Conservation (phyloP, 2,113 vertebrate genomes). For the Tragelaphus scriptus region DNA sequence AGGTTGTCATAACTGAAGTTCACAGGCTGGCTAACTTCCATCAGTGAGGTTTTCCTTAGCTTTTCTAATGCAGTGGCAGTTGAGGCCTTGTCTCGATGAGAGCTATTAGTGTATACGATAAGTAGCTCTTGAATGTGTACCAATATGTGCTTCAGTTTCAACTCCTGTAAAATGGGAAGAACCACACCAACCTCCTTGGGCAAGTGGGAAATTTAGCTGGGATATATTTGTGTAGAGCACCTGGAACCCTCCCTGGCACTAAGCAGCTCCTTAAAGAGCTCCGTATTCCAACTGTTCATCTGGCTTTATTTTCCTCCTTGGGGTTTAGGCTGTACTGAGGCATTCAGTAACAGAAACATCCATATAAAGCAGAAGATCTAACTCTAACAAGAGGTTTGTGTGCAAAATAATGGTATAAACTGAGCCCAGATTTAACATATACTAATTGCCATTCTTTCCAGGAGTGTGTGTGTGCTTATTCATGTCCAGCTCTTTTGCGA, state of each 20-base stretch:
- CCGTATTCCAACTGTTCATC: not conserved
- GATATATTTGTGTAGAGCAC: not conserved
- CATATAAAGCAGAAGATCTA: not conserved
- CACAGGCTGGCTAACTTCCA: not conserved
- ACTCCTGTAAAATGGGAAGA: not conserved
- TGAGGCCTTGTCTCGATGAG: not conserved
- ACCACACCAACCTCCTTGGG: not conserved
- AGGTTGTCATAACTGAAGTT: not conserved
- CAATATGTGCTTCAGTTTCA: not conserved
- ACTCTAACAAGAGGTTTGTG: not conserved
- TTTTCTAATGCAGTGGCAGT: not conserved
- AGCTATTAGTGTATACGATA: not conserved
- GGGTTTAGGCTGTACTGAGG: not conserved
- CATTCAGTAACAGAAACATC: not conserved
- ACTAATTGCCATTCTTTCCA: conserved; percentile 3
- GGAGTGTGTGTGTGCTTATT: not conserved
- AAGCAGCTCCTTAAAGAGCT: not conserved
- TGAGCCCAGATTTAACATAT: not conserved
- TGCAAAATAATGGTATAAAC: conserved; percentile 9
- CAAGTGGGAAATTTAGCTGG: not conserved
- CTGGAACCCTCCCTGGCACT: not conserved
- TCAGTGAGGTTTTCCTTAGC: not conserved
- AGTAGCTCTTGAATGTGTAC: not conserved
- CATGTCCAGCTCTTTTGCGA: not conserved
- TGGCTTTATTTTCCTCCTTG: not conserved